phyloP scores from a whole-genome alignment of 2,113 vertebrate genomes.

The Anhinga rufa region DNA sequence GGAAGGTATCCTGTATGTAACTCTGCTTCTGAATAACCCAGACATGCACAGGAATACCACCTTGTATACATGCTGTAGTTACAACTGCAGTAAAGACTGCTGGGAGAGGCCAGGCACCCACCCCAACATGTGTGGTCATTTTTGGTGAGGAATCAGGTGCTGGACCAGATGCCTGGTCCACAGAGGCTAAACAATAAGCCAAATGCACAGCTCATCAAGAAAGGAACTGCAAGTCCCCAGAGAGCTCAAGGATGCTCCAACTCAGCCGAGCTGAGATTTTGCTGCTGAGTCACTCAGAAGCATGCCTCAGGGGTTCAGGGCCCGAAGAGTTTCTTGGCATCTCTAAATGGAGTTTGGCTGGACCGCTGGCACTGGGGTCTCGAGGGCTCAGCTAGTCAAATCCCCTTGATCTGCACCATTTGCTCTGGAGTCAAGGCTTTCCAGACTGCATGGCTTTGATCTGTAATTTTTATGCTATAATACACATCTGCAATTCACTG shows the following conservation, averaged over 20 bases:
- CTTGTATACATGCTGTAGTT: not conserved
- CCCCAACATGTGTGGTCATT: fast-evolving
- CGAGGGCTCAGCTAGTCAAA: not conserved
- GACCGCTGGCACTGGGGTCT: not conserved
- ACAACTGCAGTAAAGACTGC: not conserved
- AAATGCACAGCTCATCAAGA: not conserved
- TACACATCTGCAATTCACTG: not conserved
- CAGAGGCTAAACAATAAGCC: not conserved
- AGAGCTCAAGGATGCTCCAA: not conserved
- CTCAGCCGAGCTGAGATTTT: not conserved
- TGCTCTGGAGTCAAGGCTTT: not conserved
- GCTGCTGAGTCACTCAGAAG: not conserved
- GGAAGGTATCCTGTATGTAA: not conserved
- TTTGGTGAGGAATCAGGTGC: fast-evolving
- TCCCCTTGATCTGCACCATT: not conserved
- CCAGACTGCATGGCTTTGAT: not conserved
- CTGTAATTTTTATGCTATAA: not conserved
- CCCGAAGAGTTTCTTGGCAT: not conserved
- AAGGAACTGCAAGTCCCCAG: not conserved
- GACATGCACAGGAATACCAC: not conserved
- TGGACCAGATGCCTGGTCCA: not conserved
- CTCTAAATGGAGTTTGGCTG: not conserved
- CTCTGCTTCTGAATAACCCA: not conserved
- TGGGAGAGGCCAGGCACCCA: not conserved
- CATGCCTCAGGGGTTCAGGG: not conserved